Evolutionary conservation across 2,797 vertebrate genomes (phyloP), one percentile per base, ranked within the genome.

Genomic region (Enteromius unitaeniatus): DNA sequence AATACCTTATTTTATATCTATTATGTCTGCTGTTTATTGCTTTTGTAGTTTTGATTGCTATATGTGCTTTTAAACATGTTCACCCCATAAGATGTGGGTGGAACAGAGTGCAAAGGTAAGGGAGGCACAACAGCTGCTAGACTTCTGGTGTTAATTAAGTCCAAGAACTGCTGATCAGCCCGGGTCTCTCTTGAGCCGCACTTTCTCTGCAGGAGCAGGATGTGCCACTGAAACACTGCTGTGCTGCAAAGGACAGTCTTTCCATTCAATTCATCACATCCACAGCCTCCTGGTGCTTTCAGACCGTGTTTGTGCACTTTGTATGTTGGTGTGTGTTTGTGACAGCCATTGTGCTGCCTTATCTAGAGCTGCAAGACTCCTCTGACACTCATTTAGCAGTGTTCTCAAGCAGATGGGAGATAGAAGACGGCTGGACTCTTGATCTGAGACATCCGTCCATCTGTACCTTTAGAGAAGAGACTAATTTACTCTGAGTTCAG

Each of bases 261-360:
- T 93, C 91, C 86, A 87, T 93, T 93, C 92, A 92, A 91, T 93
- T 93, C 89, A 93, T 92, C 88, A 93, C 91, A 91, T 89, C 88
- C 89, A 84, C 60, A 42, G 89, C 91, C 91, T 90, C 91, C 91
- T 84, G 92, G 91, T 91, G 90, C 89, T 90, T 69, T 81, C 72
- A 81, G 53, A 76, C 70, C 13, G 28, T 28, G 37, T 64, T 67
- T 53, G 69, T 65, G 53, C 34, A 74, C 42, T 26, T 73, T 65
- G 78, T 79, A 28, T 80, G 65, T 78, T 49, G 34, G 75, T 34
- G 81, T 81, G 86, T 58, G 64, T 80, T 70, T 84, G 73, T 83
- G 67, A 60, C 69, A 87, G 73, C 37, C 84, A 88, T 74, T 62
- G 58, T 81, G 69, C 28, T 74, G 81, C 58, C 6, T 79, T 42